These are phyloP conservation scores for Nothocercus julius DNA, from an alignment of 2,113 vertebrate species.

Conservation along the genomic window DNA sequence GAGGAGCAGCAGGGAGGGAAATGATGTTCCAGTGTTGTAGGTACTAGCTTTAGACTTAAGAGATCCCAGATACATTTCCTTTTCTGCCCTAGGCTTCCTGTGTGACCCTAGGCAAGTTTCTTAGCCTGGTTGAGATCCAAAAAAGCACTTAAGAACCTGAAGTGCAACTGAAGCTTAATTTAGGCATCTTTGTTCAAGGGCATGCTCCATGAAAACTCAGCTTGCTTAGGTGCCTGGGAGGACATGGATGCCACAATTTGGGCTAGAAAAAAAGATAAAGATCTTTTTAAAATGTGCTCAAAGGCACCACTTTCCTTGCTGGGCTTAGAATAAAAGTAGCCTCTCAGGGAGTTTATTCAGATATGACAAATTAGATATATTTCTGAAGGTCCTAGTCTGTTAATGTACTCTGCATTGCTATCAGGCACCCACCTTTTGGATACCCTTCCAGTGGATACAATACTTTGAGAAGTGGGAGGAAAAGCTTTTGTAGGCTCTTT, in stretches of 20 bases:
- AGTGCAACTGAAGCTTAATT: slow-evolving; percentile 32
- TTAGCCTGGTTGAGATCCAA: slow-evolving; percentile 46
- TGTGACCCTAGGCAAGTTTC: not conserved
- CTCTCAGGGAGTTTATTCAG: not conserved
- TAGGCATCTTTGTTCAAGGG: not conserved
- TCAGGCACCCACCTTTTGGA: not conserved
- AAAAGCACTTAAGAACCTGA: slow-evolving; percentile 45
- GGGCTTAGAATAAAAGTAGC: not conserved
- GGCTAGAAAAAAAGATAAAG: not conserved
- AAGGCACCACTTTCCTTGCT: not conserved
- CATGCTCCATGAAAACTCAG: not conserved
- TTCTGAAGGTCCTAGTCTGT: not conserved
- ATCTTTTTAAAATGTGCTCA: not conserved
- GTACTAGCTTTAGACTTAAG: not conserved
- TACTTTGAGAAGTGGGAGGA: not conserved
- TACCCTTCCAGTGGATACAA: not conserved
- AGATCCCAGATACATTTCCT: slow-evolving; percentile 6
- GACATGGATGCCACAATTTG: not conserved
- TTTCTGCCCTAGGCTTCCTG: not conserved
- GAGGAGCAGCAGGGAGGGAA: not conserved
- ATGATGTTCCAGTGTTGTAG: not conserved
- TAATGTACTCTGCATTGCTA: not conserved
- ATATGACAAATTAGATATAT: not conserved
- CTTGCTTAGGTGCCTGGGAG: not conserved
- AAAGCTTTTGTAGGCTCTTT: not conserved